Evolutionary conservation across 2,797 vertebrate species (phyloP).

Genomic region (Parauchenoglanis ngamensis): DNA sequence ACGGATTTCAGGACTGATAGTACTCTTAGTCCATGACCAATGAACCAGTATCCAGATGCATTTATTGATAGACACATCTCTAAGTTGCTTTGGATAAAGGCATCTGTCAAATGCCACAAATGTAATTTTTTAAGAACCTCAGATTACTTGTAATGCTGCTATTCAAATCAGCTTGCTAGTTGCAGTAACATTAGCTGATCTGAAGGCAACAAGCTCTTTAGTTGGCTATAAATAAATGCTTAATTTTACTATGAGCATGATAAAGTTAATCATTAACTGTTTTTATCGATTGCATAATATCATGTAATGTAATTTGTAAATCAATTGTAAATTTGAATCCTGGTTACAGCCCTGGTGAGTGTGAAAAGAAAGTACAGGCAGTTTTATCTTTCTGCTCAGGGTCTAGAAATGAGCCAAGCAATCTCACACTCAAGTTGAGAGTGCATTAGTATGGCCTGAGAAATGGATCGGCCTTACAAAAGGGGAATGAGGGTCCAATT

Average conservation of each 20-base stretch:
- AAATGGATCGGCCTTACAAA: conserved; percentile 44
- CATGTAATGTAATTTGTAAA: not conserved
- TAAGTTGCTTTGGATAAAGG: no score
- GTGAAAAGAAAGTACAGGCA: conserved; percentile 37
- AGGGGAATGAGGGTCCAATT: conserved; percentile 29
- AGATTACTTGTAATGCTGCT: not conserved
- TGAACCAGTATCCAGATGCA: not conserved
- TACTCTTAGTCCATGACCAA: not conserved
- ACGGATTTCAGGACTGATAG: not conserved
- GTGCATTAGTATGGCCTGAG: conserved; percentile 56
- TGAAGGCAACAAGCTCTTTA: not conserved
- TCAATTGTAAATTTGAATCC: not conserved
- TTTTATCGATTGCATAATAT: not conserved
- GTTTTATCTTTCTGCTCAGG: conserved; percentile 38
- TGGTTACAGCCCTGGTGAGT: not conserved
- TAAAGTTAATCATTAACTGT: not conserved
- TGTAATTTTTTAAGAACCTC: not conserved
- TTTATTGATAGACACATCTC: not conserved
- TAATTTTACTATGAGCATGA: not conserved
- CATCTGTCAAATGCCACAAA: not conserved
- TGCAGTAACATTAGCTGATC: not conserved
- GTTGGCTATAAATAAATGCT: not conserved
- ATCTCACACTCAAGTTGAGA: conserved; percentile 32
- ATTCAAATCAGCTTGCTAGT: not conserved
- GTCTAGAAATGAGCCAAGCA: conserved; percentile 34